Evolutionary conservation across 1,140 invertebrate genomes (phyloP).

Genomic region (Drosophila ananassae): DNA sequence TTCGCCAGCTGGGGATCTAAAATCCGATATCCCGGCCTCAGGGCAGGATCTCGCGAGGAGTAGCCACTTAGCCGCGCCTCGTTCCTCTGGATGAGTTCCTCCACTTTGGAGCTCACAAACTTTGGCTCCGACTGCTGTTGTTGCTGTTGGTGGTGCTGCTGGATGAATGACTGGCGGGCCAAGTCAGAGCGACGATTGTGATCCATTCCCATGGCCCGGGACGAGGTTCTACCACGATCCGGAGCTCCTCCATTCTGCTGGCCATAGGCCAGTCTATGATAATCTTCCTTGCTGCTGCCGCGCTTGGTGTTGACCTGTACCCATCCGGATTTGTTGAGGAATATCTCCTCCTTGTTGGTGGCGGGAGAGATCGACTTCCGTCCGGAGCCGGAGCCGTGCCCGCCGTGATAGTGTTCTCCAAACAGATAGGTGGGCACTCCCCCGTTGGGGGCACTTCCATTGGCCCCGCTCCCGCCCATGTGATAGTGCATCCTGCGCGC

Average conservation of each 20-base stretch:
- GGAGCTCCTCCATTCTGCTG: slow-evolving; percentile 46
- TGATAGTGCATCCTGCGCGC: slow-evolving; percentile 82
- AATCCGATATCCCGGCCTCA: slow-evolving; percentile 76
- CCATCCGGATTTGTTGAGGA: slow-evolving; percentile 83
- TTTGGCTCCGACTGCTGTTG: slow-evolving; percentile 63
- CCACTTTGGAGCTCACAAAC: slow-evolving; percentile 75
- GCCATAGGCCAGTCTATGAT: slow-evolving; percentile 47
- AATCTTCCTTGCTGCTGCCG: slow-evolving; percentile 42
- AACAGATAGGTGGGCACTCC: slow-evolving; percentile 79
- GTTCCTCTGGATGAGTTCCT: slow-evolving; percentile 78
- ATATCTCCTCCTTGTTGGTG: slow-evolving; percentile 77
- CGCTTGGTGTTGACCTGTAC: slow-evolving; percentile 79
- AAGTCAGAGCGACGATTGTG: slow-evolving; percentile 46
- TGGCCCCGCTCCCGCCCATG: slow-evolving; percentile 52
- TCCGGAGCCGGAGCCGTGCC: slow-evolving; percentile 6
- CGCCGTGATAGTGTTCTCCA: slow-evolving; percentile 67
- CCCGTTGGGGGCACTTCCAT: slow-evolving; percentile 17
- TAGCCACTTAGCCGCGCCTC: slow-evolving; percentile 60
- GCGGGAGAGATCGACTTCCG: slow-evolving; percentile 55
- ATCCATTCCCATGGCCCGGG: slow-evolving; percentile 39
- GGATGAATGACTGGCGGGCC: slow-evolving; percentile 47
- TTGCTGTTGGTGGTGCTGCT: slow-evolving; percentile 47
- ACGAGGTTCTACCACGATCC: slow-evolving; percentile 28
- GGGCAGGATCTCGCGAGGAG: slow-evolving; percentile 38
- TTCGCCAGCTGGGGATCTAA: slow-evolving; percentile 76